Conservation (phyloP, 2,888 invertebrate genomes). For the Oscheius sp. region DNA sequence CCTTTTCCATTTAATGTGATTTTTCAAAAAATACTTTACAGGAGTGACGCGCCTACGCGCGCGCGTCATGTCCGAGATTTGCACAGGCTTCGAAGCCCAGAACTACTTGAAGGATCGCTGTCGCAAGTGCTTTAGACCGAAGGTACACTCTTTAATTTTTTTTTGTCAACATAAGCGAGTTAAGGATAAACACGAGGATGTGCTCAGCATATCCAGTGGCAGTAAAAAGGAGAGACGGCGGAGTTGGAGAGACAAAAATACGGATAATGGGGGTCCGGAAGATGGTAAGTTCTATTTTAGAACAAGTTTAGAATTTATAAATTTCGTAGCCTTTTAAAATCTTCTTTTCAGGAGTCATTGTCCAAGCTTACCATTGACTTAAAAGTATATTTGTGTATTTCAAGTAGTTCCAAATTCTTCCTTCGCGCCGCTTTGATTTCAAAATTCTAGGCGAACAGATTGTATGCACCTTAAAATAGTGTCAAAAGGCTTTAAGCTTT, state of each 20-base stretch:
- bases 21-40: not conserved
- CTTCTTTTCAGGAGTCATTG: too few species aligned
- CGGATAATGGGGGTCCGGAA: conserved; percentile 59
- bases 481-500: too few species aligned
- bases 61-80: conserved; percentile 57
- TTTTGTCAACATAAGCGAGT: not conserved
- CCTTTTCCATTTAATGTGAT: not conserved
- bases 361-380: too few species aligned
- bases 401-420: too few species aligned
- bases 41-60: conserved; percentile 32
- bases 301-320: too few species aligned
- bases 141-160: conserved; percentile 33
- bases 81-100: conserved; percentile 75
- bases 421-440: too few species aligned
- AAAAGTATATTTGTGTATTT: too few species aligned
- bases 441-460: too few species aligned
- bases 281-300: conserved; percentile 46
- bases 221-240: conserved; percentile 54
- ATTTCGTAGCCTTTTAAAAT: too few species aligned
- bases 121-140: conserved; percentile 72
- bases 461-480: too few species aligned
- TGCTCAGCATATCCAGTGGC: conserved; percentile 17
- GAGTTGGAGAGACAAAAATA: conserved; percentile 50
- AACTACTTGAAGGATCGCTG: conserved; percentile 75
- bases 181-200: conserved; percentile 56